phyloP scores from a whole-genome alignment of 2,113 vertebrate species.

The Equus quagga region DNA sequence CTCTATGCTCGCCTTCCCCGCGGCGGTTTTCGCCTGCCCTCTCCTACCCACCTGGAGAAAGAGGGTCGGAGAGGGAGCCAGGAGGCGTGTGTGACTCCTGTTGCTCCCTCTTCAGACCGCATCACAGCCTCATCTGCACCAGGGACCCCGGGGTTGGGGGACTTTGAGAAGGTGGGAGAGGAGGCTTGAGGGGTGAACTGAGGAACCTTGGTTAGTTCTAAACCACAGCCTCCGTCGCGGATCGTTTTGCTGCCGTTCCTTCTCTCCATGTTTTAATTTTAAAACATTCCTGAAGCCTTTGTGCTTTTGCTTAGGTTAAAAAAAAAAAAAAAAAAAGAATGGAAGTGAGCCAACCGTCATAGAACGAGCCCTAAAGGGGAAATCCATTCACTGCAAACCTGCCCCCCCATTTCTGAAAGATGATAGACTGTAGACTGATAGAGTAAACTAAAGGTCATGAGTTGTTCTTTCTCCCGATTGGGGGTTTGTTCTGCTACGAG shows the following conservation, averaged over 20 bases:
- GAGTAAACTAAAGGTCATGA: background rate
- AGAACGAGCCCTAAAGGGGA: background rate
- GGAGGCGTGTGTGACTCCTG: conserved; percentile 55
- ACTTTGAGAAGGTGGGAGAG: background rate
- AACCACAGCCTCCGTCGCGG: background rate
- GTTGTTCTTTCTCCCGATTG: background rate
- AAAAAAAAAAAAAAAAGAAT: background rate
- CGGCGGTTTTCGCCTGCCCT: background rate
- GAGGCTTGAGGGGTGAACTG: background rate
- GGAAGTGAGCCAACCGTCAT: background rate
- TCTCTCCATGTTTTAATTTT: conserved; percentile 7
- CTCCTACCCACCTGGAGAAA: background rate
- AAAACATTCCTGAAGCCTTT: background rate
- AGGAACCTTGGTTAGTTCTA: background rate
- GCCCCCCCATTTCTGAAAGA: background rate
- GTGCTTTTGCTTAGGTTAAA: background rate
- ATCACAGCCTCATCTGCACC: background rate
- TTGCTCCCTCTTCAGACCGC: conserved; percentile 49
- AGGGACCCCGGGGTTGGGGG: background rate
- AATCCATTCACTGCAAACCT: background rate
- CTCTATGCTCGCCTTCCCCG: background rate
- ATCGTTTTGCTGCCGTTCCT: background rate
- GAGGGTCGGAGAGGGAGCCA: background rate
- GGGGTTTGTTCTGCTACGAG: background rate
- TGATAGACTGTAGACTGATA: background rate